Conservation (phyloP, 1,140 invertebrate species). For the Nymphalis io region DNA sequence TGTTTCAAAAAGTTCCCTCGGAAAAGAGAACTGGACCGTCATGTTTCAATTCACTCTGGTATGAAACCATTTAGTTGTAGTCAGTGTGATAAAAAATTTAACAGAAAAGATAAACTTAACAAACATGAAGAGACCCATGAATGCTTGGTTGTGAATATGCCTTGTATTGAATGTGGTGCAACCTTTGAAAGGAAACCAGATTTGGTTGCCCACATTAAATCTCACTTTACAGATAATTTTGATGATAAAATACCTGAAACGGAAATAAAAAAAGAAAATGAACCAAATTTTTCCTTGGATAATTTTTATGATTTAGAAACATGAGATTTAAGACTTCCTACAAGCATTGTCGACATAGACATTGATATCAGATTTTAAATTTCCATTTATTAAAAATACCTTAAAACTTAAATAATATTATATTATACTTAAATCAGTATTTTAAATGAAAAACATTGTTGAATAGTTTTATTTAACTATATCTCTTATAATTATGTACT, state of each 20-base stretch:
- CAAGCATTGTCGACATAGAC: slow-evolving; percentile 27
- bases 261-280: slow-evolving; percentile 70
- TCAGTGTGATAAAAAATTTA: slow-evolving; percentile 84
- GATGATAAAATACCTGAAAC: slow-evolving; percentile 64
- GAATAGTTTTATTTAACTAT: slow-evolving; percentile 21
- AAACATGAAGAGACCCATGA: slow-evolving; percentile 84
- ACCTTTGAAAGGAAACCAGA: slow-evolving; percentile 81
- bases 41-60: slow-evolving; percentile 82
- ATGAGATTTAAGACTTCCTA: slow-evolving; percentile 47
- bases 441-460: slow-evolving; percentile 31
- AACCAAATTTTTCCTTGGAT: slow-evolving; percentile 59
- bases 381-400: slow-evolving; percentile 18
- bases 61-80: slow-evolving; percentile 83
- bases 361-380: slow-evolving; percentile 19
- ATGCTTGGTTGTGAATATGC: slow-evolving; percentile 77
- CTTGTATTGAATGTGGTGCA: slow-evolving; percentile 81
- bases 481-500: slow-evolving; percentile 27
- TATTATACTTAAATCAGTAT: slow-evolving; percentile 32
- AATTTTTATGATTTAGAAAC: slow-evolving; percentile 74
- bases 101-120: slow-evolving; percentile 84
- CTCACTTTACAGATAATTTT: slow-evolving; percentile 77
- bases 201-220: slow-evolving; percentile 81
- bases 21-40: slow-evolving; percentile 84
- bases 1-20: slow-evolving; percentile 84
- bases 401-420: slow-evolving; percentile 14